A percentile compares a stretch with the other conserved stretches of the same genome.
phyloP scores from a whole-genome alignment of 2,797 vertebrate species.

The Macrochelys suwanniensis region DNA sequence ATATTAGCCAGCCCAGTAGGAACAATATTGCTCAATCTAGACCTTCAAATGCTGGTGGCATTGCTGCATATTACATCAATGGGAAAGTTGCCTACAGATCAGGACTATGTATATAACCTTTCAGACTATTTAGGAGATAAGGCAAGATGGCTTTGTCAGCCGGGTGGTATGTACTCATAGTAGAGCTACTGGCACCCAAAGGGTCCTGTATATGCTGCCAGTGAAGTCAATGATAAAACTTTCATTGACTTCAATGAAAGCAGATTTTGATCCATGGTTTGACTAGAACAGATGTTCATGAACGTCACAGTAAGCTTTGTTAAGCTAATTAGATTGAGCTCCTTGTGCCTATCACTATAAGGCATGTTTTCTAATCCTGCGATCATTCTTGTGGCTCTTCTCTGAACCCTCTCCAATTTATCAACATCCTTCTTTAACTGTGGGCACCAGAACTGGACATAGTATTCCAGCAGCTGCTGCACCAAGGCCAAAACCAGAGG shows the following conservation, averaged over 20 bases:
- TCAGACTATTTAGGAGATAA: not conserved
- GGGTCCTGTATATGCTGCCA: not conserved
- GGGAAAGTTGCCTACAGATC: not conserved
- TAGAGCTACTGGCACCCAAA: not conserved
- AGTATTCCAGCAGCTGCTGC: not conserved
- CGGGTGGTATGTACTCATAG: not conserved
- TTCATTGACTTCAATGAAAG: not conserved
- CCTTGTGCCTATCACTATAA: not conserved
- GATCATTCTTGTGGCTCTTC: not conserved
- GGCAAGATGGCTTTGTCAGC: not conserved
- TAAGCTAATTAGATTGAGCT: not conserved
- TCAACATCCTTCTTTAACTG: not conserved
- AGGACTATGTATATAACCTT: not conserved
- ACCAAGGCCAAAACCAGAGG: not conserved
- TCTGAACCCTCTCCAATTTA: too few relatives aligned
- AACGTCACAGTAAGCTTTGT: not conserved
- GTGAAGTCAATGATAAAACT: not conserved
- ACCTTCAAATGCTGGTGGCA: not conserved
- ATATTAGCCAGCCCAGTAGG: not conserved
- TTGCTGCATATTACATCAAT: rapidly evolving
- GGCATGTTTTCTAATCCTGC: not conserved
- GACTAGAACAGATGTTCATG: not conserved
- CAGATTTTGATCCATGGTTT: rapidly evolving
- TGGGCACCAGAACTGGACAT: not conserved
- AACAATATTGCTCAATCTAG: not conserved